Conservation (phyloP, 2,888 invertebrate species). For the Malthinus seriepunctatus region DNA sequence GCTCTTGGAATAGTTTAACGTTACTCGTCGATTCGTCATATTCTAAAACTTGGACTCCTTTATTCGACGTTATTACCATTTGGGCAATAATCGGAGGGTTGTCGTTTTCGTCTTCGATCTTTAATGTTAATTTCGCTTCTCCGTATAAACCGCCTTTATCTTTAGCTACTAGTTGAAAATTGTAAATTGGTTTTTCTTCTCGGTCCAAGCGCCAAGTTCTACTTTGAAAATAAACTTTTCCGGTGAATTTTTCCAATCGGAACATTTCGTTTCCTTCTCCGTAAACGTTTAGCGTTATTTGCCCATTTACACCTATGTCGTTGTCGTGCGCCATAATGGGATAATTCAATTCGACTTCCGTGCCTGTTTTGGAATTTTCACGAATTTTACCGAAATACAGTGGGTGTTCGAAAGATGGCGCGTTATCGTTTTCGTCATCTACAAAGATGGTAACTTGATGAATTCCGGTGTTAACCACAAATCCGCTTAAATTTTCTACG, state of each 20-base stretch:
- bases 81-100: conserved; percentile 74
- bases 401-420: conserved; percentile 74
- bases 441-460: conserved; percentile 81
- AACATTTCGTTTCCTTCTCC: conserved; percentile 80
- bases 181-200: conserved; percentile 70
- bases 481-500: conserved; percentile 74
- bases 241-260: conserved; percentile 65
- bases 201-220: conserved; percentile 63
- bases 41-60: conserved; percentile 68
- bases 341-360: conserved; percentile 70
- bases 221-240: conserved; percentile 63
- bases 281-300: conserved; percentile 69
- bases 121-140: conserved; percentile 72
- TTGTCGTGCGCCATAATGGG: conserved; percentile 73
- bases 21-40: conserved; percentile 60
- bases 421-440: conserved; percentile 86
- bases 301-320: conserved; percentile 70
- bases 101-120: conserved; percentile 80
- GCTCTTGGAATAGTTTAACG: conserved; percentile 56
- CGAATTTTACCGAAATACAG: conserved; percentile 75
- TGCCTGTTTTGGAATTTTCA: conserved; percentile 75
- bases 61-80: conserved; percentile 70
- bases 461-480: conserved; percentile 68
- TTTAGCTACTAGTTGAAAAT: conserved; percentile 72
- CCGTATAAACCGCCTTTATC: conserved; percentile 78